Percentiles rank a stretch among this genome's conserved stretches.
Evolutionary conservation across 2,113 vertebrate species (phyloP).

Genomic region (Phaethornis superciliosus): DNA sequence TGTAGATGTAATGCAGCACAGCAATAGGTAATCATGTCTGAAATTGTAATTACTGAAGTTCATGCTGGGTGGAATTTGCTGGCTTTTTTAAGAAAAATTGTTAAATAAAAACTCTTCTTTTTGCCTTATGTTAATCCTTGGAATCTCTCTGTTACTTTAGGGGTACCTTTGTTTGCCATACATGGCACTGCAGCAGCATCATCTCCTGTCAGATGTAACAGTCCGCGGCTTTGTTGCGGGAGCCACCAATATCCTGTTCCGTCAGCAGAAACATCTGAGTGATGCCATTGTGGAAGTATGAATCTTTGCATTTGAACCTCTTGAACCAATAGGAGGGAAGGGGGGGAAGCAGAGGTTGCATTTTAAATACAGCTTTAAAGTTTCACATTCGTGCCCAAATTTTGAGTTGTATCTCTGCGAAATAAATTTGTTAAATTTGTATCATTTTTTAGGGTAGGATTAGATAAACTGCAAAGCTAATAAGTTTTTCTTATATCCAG

Average conservation of each 20-base stretch:
- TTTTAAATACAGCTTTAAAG: background rate
- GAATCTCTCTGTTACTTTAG: conserved; percentile 67
- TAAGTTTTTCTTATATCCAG: background rate
- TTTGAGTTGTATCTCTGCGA: background rate
- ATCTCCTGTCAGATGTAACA: conserved; percentile 92
- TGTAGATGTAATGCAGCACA: background rate
- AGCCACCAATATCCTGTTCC: conserved; percentile 97
- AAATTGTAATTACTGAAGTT: background rate
- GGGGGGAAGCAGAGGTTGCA: background rate
- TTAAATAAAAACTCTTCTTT: background rate
- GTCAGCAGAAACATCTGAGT: conserved; percentile 94
- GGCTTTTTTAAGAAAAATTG: background rate
- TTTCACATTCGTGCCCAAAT: background rate
- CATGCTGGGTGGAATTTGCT: background rate
- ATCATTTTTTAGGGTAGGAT: background rate
- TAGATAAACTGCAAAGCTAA: background rate
- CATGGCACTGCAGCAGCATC: conserved; percentile 98
- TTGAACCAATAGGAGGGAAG: no score
- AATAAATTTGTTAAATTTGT: background rate
- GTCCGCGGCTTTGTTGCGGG: conserved; percentile 94
- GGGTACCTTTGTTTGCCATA: conserved; percentile 97
- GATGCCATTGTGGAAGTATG: conserved; percentile 92
- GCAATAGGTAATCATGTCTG: background rate
- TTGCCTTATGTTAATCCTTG: background rate
- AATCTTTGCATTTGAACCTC: background rate